phyloP scores from a whole-genome alignment of 2,888 invertebrate species.

The Xanthorhoe spadicearia region DNA sequence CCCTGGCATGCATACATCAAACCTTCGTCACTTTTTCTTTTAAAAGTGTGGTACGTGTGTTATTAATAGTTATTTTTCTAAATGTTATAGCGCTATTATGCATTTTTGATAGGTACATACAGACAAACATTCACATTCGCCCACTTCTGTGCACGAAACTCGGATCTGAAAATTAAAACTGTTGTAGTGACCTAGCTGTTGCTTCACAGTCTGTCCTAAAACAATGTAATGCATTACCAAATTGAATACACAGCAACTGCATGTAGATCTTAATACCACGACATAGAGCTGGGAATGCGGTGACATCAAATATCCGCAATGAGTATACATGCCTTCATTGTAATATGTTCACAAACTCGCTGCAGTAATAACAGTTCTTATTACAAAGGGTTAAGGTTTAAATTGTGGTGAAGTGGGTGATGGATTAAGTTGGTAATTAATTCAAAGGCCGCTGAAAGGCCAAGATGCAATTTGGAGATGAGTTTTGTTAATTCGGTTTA shows the following conservation, averaged over 20 bases:
- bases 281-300: conserved; percentile 27
- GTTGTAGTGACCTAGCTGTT: conserved; percentile 16
- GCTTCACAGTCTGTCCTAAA: background rate
- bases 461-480: conserved; percentile 32
- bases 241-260: conserved; percentile 25
- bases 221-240: conserved; percentile 29
- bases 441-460: conserved; percentile 31
- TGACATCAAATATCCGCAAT: conserved; percentile 7
- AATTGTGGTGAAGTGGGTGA: background rate
- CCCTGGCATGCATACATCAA: too few species aligned
- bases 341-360: conserved; percentile 9
- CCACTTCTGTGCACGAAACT: too few species aligned
- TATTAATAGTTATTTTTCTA: too few species aligned
- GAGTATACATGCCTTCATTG: conserved; percentile 23
- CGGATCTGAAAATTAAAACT: too few species aligned
- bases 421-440: conserved; percentile 12
- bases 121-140: too few species aligned
- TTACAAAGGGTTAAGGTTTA: conserved; percentile 14
- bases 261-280: conserved; percentile 20
- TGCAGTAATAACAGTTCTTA: conserved; percentile 9
- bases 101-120: too few species aligned
- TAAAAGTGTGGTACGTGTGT: too few species aligned
- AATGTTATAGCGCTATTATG: too few species aligned
- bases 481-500: conserved; percentile 30
- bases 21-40: too few species aligned